These are phyloP conservation scores for Coreius guichenoti DNA, from an alignment of 2,797 vertebrate genomes.

Conservation along the genomic window DNA sequence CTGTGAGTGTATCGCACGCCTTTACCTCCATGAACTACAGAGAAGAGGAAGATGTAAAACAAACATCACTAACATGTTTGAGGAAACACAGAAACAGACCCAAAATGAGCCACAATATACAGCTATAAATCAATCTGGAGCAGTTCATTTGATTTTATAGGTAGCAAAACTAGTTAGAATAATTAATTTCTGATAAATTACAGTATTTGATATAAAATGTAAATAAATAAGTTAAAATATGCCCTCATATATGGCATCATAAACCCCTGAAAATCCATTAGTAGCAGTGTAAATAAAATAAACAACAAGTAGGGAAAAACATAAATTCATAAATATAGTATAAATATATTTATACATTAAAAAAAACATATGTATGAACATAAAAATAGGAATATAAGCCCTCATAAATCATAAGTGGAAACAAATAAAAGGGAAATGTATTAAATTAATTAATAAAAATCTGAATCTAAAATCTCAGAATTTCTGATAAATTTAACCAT, in stretches of 20 bases:
- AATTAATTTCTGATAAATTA: background rate
- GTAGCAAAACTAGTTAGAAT: background rate
- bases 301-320: no score
- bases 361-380: no score
- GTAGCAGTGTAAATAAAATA: background rate
- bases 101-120: no score
- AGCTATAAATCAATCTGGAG: no score
- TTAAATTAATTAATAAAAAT: no score
- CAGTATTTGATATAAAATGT: background rate
- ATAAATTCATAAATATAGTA: no score
- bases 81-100: background rate
- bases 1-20: slow-evolving; percentile 92
- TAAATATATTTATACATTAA: no score
- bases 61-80: background rate
- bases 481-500: background rate
- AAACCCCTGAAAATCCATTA: background rate
- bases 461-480: no score
- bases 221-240: background rate
- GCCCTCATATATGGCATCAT: background rate
- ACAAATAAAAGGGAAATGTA: no score
- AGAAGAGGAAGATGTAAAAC: background rate
- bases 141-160: background rate
- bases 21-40: slow-evolving; percentile 93
- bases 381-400: no score
- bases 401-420: no score